Evolutionary conservation across 2,113 vertebrate genomes (phyloP), one percentile per base, ranked within the genome.

Genomic region (Chaetura pelagica): DNA sequence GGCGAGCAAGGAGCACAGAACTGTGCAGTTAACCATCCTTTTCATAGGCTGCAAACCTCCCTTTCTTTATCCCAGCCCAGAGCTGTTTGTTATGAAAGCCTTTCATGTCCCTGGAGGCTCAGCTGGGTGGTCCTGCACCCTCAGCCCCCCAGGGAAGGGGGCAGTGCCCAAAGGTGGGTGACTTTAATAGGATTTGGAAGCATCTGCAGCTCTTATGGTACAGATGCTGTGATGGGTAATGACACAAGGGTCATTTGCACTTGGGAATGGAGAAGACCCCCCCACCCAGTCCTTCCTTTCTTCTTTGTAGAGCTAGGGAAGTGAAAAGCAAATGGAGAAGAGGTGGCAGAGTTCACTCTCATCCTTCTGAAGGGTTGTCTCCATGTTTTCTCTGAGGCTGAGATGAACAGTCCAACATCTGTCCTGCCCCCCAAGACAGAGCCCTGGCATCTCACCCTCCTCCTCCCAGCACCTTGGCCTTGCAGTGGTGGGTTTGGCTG

Each of bases 101-200:
- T 93, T 96, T 87, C 75, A 75, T 49, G 93, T 87, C 92, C 81
- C 68, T 83, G 80, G 5, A 59, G 87, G 73, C 87, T 54, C 40
- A 75, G 61, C 75, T 91, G 63, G 42, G 32, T 72, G 87, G 87
- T 89, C 48, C 66, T 7, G 2, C 3, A 6, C 12, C 42, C 63
- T 4, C 4, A 13, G 19, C n/a, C 93, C 59, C 84, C 88, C 40
- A 15, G 1, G 52, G 52, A 55, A 68, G 30, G 15, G 22, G 29
- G 15, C 49, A 74, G n/a, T 58, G n/a, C 35, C 1, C 0, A 51
- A 62, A 81, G 51, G 16, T 77, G 46, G 49, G 57, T 34, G 48
- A 20, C 16, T 61, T 26, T 57, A 34, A 66, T 4, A 61, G 79
- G 23, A 74, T 68, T 80, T 84, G 35, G 35, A 42, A 90, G 49